Percentiles rank a stretch among this genome's conserved stretches.
Conservation (phyloP, 2,113 vertebrate species). For the Pachyramphus minor region DNA sequence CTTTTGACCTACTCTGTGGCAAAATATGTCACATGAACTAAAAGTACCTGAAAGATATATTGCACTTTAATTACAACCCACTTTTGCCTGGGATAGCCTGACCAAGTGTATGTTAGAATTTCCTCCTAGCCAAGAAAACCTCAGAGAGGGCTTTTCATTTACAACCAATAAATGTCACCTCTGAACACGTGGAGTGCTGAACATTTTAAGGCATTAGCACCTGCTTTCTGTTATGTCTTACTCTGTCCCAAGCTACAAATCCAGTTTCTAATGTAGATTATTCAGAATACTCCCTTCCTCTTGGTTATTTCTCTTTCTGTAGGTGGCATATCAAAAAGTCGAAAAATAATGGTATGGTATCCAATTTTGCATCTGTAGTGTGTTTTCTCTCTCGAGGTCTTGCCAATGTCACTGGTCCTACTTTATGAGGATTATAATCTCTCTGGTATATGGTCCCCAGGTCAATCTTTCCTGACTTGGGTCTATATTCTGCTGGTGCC, state of each 20-base stretch:
- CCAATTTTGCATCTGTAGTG: slow-evolving; percentile 68
- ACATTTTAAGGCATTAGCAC: background rate
- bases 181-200: background rate
- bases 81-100: background rate
- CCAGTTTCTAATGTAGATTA: background rate
- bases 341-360: slow-evolving; percentile 82
- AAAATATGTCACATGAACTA: background rate
- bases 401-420: slow-evolving; percentile 65
- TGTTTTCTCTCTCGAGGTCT: slow-evolving; percentile 71
- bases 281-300: background rate
- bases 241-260: background rate
- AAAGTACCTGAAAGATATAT: background rate
- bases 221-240: background rate
- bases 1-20: background rate
- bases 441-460: slow-evolving; percentile 78
- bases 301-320: background rate
- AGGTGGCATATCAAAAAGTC: background rate
- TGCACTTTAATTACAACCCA: background rate
- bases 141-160: background rate
- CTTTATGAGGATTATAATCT: slow-evolving; percentile 75
- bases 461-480: slow-evolving; percentile 71
- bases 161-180: background rate
- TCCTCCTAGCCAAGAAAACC: background rate
- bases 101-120: background rate
- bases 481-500: slow-evolving; percentile 69